Evolutionary conservation across 2,113 vertebrate genomes (phyloP), one percentile per base, ranked within the genome.

Genomic region (Siniperca chuatsi): DNA sequence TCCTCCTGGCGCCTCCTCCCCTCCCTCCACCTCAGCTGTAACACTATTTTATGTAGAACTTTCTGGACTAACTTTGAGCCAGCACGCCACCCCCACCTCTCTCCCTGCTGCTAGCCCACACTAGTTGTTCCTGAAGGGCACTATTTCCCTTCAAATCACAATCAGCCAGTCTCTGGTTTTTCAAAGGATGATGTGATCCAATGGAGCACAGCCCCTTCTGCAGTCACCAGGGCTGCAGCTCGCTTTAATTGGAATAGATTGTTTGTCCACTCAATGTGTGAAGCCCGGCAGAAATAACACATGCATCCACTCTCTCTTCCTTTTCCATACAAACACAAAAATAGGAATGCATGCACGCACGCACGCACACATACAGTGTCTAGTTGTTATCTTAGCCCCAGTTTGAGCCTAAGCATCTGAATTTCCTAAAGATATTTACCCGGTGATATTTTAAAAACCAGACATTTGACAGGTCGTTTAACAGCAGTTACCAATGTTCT

Each of bases 191-290:
- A 92, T 91, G 92, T 89, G 93, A 93, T 90, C 84, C 85, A 77
- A 69, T 90, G 85, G 75, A 93, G 88, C 90, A 74, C 58, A 50
- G 79, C 80, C 81, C 83, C 79, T 79, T 77, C 82, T 86, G 86
- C 85, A 82, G 88, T 89, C 82, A 84, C 86, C 85, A 50, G 79
- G 83, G 77, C 85, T 86, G 79, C 87, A 76, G 87, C 82, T 78
- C 25, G 37, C 86, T 91, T 93, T 95, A 94, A 95, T 95, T 95
- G 90, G 91, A 95, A 94, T 93, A 91, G 94, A 94, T 93, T 91
- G 92, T 94, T 94, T 88, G 92, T 93, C 90, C 71, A 77, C 75
- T 92, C 85, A 87, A 80, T 90, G 89, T 85, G 92, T 89, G 92
- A 95, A 90, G 65, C 83, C 77, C 78, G 3, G 90, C 88, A 93